Conservation (phyloP, 1,140 invertebrate species). For the Sminthurides bifidus region DNA sequence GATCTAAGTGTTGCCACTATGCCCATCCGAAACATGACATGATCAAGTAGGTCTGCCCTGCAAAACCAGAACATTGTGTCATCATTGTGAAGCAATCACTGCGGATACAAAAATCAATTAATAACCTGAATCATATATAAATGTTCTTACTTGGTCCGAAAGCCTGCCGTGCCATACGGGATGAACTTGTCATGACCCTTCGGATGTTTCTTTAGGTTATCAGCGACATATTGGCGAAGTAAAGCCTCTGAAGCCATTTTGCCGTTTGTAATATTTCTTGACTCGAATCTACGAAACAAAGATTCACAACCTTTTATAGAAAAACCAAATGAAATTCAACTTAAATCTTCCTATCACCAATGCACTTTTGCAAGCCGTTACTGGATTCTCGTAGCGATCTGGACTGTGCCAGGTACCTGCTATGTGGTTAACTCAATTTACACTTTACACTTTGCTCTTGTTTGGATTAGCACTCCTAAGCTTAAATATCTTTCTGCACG, state of each 20-base stretch:
- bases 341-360: too few species aligned
- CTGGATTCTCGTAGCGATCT: too few species aligned
- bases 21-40: slow-evolving; percentile 87
- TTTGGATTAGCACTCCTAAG: too few species aligned
- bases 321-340: background rate
- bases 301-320: background rate
- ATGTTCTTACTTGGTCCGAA: slow-evolving; percentile 48
- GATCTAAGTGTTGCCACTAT: slow-evolving; percentile 78
- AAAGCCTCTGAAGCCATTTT: background rate
- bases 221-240: background rate
- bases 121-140: background rate
- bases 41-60: slow-evolving; percentile 67
- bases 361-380: too few species aligned
- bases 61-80: too few species aligned
- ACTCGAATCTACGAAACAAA: background rate
- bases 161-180: slow-evolving; percentile 57
- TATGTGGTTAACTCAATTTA: too few species aligned
- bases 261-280: background rate
- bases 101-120: background rate
- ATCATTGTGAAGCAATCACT: too few species aligned
- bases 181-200: slow-evolving; percentile 6
- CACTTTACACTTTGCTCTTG: too few species aligned
- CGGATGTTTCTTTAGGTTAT: slow-evolving; percentile 3
- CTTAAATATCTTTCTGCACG: too few species aligned
- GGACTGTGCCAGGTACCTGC: too few species aligned